Percentiles rank a stretch among this genome's conserved stretches.
phyloP scores from a whole-genome alignment of 2,888 invertebrate genomes.

The Andrena camellia region DNA sequence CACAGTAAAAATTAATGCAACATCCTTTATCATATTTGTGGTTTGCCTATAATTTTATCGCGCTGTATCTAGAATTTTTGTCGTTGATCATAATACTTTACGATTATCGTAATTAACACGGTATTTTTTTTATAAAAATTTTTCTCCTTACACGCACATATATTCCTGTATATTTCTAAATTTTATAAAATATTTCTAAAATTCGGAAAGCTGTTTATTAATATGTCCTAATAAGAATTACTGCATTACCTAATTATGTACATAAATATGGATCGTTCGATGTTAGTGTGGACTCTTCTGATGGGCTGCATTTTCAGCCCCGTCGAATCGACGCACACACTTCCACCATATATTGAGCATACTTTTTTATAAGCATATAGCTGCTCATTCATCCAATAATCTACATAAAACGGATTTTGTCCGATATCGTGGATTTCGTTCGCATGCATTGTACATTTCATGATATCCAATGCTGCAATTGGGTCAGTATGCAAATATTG shows the following conservation, averaged over 20 bases:
- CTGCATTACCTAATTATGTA: slow-evolving; percentile 2
- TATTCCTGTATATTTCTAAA: slow-evolving; percentile 2
- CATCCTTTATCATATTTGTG: background rate
- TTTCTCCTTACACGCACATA: slow-evolving; percentile 7
- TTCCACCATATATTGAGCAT: background rate
- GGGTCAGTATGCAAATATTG: background rate
- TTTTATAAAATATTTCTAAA: slow-evolving; percentile 4
- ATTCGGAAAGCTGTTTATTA: slow-evolving; percentile 1
- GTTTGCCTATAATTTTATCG: background rate
- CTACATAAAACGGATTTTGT: background rate
- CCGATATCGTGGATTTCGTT: background rate
- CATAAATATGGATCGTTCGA: background rate
- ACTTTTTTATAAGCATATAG: background rate
- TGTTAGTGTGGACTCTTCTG: background rate
- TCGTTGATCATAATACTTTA: slow-evolving; percentile 4
- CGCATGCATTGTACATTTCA: background rate
- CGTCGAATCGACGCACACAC: slow-evolving; percentile 4
- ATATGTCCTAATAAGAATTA: slow-evolving; percentile 1
- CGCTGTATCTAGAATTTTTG: background rate
- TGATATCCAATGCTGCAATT: background rate
- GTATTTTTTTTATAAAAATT: background rate
- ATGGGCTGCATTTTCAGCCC: background rate
- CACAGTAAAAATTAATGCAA: slow-evolving; percentile 2
- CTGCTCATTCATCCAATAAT: background rate
- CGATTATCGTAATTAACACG: slow-evolving; percentile 8